Evolutionary conservation across 2,797 vertebrate species (phyloP), one percentile per base, ranked within the genome.

Genomic region (Lateolabrax maculatus): DNA sequence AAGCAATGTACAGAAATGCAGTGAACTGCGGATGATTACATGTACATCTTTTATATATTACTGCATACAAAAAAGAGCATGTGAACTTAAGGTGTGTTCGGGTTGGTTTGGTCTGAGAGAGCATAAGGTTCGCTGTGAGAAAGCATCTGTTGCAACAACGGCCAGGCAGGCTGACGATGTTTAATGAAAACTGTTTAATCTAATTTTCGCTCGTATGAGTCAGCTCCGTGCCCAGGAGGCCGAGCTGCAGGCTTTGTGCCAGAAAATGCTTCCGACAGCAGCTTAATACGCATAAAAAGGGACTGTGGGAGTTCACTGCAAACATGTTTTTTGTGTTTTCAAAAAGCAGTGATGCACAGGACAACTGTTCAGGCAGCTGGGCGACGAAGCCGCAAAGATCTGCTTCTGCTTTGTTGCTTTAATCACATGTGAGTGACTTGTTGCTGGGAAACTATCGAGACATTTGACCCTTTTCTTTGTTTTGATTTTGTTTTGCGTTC

Each of bases 81-180:
- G 81, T 71, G 68, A 76, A 66, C 49, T 83, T 82, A 78, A 86
- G 89, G 86, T 76, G 66, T 81, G 84, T 77, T 31, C 10, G 68
- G 68, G 68, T 66, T 7, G 67, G 84, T 86, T 84, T 89, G 87
- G 84, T 89, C 69, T 82, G 43, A 79, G 56, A 86, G 68, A 83
- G 78, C 73, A 13, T 84, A 72, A 84, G 79, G 85, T 85, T 88
- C 34, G 3, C 80, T 51, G 79, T 84, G 84, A 87, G 58, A 64
- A 73, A 83, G 75, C 76, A 62, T 68, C 80, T 62, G 71, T 57
- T 69, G 66, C 76, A 65, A 9, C 61, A 49, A n/a, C 61, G 19
- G 51, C 41, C 64, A 34, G 43, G 39, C 75, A 6, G 64, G 10
- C 78, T 9, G 75, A 65, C 23, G 8, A 73, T n/a, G 61, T 75